Base-by-base conservation (phyloP, 2,797 vertebrate genomes). In the Meda fulgida region DNA sequence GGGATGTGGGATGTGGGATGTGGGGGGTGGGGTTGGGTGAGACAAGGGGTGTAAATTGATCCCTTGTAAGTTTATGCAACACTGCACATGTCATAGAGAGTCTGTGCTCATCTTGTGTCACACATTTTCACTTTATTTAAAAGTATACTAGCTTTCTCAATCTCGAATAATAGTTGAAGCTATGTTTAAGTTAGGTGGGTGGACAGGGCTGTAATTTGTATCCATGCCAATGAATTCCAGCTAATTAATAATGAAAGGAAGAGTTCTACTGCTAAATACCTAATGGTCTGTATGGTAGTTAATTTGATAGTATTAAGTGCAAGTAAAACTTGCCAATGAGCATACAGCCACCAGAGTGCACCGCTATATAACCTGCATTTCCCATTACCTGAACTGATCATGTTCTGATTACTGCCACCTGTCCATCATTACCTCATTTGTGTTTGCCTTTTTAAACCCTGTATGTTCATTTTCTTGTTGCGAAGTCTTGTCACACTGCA, bases 21-120 rank as follows among this genome's bases (percentile, higher is more conserved):
- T n/a, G 21, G 31, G 31, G 31, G 31, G 31, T 31, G 31, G 31
- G 31, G 11, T n/a, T n/a, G 48, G 46, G 38, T 67, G 23, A 51
- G 58, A 65, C 9, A 46, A 66, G 26, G 55, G 29, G 40, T 66
- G 60, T 6, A 66, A 18, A 76, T 66, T 85, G 76, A 58, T 80
- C 70, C 9, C 46, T 81, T 10, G 0, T 34, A 55, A 53, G n/a
- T 53, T 38, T 29, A 85, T 65, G 81, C 71, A 69, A 72, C 48
- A 53, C 34, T n/a, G 23, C 13, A 51, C 26, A 43, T 84, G 63
- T 10, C 4, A 4, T 51, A 69, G 36, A 48, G 73, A 51, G 31
- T 73, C 51, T 65, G 9, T 18, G 78, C 43, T 60, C 48, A 58
- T 76, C 67, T 69, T 9, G 34, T 63, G 53, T 75, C 46, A 78